These are phyloP conservation scores for Orthosia gothica DNA, from an alignment of 2,888 invertebrate genomes.

Conservation along the genomic window DNA sequence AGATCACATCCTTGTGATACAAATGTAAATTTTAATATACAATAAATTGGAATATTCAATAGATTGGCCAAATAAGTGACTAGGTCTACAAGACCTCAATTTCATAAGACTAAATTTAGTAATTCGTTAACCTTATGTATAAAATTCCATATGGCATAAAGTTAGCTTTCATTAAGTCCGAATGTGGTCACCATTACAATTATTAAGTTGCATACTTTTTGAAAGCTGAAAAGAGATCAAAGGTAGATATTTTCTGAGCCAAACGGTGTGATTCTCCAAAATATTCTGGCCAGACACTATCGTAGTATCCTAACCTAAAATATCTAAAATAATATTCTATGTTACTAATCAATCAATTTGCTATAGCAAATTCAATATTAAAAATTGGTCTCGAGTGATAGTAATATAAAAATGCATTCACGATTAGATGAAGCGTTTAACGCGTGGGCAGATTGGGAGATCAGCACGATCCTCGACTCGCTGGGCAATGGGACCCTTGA, in stretches of 20 bases:
- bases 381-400: constrained; percentile 91
- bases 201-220: constrained; percentile 91
- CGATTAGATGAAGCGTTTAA: constrained; percentile 85
- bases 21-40: constrained; percentile 89
- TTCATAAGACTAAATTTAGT: constrained; percentile 91
- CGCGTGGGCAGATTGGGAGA: constrained; percentile 70
- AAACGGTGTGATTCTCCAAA: constrained; percentile 91
- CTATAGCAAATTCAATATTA: constrained; percentile 89
- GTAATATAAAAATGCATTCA: constrained; percentile 88
- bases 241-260: constrained; percentile 91
- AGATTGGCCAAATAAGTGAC: constrained; percentile 91
- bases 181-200: constrained; percentile 88
- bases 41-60: constrained; percentile 91
- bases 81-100: constrained; percentile 90
- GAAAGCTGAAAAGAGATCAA: constrained; percentile 92
- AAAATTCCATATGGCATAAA: constrained; percentile 91
- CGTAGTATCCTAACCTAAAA: constrained; percentile 91
- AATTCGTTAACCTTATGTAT: constrained; percentile 92
- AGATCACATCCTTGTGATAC: constrained; percentile 86
- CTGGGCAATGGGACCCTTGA: constrained; percentile 75
- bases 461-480: constrained; percentile 67
- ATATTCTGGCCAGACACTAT: constrained; percentile 92
- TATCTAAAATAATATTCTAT: constrained; percentile 90
- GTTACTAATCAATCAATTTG: constrained; percentile 89
- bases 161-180: constrained; percentile 91